phyloP scores from a whole-genome alignment of 2,113 vertebrate genomes.

The Pollimyrus isidori region DNA sequence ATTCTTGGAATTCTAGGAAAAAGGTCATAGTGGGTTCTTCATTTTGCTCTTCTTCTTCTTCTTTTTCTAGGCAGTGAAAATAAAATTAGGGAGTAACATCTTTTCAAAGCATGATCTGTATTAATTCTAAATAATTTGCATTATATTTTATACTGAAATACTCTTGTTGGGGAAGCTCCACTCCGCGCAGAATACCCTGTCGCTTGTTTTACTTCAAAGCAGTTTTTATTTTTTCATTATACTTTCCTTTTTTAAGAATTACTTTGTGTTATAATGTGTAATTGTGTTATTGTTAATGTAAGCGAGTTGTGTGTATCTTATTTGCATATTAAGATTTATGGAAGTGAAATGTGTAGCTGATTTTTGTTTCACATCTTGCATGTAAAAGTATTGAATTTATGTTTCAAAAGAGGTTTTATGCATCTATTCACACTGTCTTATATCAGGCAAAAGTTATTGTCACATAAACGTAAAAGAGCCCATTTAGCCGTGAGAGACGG shows the following conservation, averaged over 20 bases:
- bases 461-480: not conserved
- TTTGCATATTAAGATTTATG: not conserved
- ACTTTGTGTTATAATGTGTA: not conserved
- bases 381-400: not conserved
- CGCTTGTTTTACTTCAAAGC: not conserved
- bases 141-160: conserved; percentile 39
- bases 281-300: not conserved
- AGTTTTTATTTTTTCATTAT: not conserved
- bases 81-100: conserved; percentile 64
- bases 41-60: conserved; percentile 30
- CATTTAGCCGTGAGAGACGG: not conserved
- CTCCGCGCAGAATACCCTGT: not conserved
- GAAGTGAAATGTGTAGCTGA: not conserved
- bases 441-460: not conserved
- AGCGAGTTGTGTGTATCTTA: not conserved
- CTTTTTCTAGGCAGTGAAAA: conserved; percentile 47
- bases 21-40: conserved; percentile 45
- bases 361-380: not conserved
- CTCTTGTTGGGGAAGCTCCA: not conserved
- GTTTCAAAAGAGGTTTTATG: not conserved
- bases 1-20: conserved; percentile 53
- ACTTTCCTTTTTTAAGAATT: not conserved
- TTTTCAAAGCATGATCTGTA: conserved; percentile 67
- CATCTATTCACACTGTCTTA: not conserved
- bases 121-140: conserved; percentile 68